Conservation (phyloP, 2,113 vertebrate species). For the Tupaia tana region DNA sequence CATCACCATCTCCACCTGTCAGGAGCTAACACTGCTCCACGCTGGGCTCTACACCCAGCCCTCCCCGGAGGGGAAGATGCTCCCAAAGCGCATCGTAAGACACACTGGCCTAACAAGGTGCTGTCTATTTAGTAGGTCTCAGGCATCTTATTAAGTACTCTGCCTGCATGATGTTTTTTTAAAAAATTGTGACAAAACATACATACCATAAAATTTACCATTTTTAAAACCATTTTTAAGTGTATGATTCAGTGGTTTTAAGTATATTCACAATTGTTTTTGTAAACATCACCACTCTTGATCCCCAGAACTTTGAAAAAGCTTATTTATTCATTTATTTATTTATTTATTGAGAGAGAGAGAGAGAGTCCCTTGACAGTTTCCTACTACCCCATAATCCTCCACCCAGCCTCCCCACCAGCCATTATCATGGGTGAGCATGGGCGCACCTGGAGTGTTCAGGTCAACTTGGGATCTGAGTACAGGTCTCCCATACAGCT, state of each 20-base stretch:
- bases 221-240: neutral
- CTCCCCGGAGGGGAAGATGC: too few relatives aligned
- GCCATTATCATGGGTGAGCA: too few relatives aligned
- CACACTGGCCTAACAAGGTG: neutral
- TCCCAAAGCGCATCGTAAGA: neutral
- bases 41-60: neutral
- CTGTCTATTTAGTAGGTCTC: neutral
- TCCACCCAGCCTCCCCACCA: too few relatives aligned
- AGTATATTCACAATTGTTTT: neutral
- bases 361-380: too few relatives aligned
- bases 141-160: neutral
- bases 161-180: neutral
- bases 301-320: neutral
- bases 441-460: too few relatives aligned
- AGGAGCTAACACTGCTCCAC: neutral
- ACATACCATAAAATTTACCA: neutral
- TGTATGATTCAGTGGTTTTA: neutral
- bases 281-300: neutral
- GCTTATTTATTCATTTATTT: too few relatives aligned
- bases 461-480: too few relatives aligned
- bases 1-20: neutral
- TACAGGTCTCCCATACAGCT: too few relatives aligned
- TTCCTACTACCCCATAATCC: too few relatives aligned
- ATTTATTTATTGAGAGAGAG: too few relatives aligned
- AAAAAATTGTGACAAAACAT: neutral